Conservation (phyloP, 1,140 invertebrate genomes). For the Archivesica marissinica region DNA sequence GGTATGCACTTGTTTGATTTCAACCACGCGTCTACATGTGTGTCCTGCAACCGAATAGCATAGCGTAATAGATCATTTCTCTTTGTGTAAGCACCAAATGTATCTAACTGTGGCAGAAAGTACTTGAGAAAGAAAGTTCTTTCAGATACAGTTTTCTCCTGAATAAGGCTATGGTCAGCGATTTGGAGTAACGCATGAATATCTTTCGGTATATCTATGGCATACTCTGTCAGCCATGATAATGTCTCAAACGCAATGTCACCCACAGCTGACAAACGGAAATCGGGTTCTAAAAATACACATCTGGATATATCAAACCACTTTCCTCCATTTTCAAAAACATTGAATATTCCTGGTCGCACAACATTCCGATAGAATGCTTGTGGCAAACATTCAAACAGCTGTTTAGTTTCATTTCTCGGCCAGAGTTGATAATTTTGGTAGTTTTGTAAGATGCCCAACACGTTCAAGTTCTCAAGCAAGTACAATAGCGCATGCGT, state of each 20-base stretch:
- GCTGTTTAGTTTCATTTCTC: background rate
- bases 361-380: background rate
- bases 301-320: constrained; percentile 8
- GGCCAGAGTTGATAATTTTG: background rate
- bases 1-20: constrained; percentile 52
- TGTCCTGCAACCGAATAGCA: constrained; percentile 26
- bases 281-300: background rate
- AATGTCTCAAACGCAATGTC: background rate
- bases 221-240: background rate
- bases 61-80: background rate
- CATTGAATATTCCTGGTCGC: background rate
- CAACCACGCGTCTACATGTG: background rate
- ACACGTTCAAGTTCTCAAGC: background rate
- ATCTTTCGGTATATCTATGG: background rate
- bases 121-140: constrained; percentile 10
- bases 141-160: background rate
- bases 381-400: background rate
- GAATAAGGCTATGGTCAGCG: background rate
- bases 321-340: background rate
- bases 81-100: background rate
- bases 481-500: background rate
- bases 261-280: background rate
- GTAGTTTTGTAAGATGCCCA: background rate
- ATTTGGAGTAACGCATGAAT: background rate
- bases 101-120: constrained; percentile 4